Evolutionary conservation across 2,797 vertebrate genomes (phyloP).

Genomic region (Argya squamiceps): DNA sequence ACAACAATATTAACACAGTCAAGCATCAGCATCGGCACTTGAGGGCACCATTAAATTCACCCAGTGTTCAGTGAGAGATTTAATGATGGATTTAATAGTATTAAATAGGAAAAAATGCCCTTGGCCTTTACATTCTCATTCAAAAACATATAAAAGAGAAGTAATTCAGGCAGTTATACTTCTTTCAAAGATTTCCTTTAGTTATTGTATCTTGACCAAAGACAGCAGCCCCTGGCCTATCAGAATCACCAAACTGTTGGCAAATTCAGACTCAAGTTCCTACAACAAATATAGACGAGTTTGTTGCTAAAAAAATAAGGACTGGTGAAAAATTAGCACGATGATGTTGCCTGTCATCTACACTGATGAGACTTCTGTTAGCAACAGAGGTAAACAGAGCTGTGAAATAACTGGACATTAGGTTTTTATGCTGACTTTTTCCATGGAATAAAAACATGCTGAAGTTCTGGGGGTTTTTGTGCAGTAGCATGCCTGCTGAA

Average conservation of each 20-base stretch:
- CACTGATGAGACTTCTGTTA: background rate
- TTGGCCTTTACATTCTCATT: conserved; percentile 81
- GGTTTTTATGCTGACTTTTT: background rate
- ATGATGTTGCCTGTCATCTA: background rate
- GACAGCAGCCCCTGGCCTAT: background rate
- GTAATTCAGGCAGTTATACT: conserved; percentile 76
- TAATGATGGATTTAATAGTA: conserved; percentile 82
- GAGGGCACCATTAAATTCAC: conserved; percentile 80
- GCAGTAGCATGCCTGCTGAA: background rate
- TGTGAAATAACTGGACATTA: background rate
- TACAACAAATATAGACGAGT: background rate
- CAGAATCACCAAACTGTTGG: conserved; percentile 40
- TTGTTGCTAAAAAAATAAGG: background rate
- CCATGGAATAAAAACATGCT: background rate
- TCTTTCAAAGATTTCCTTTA: conserved; percentile 75
- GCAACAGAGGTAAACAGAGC: background rate
- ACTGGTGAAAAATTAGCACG: background rate
- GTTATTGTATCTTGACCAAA: conserved; percentile 18
- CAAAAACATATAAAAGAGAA: conserved; percentile 81
- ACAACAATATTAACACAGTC: conserved; percentile 81
- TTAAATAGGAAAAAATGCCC: conserved; percentile 79
- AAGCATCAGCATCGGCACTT: conserved; percentile 71
- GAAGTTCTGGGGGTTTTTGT: accelerated
- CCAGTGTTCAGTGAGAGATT: conserved; percentile 75
- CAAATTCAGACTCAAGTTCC: conserved; percentile 11